Base-by-base conservation (phyloP, 2,888 invertebrate genomes). In the Eupithecia inturbata region DNA sequence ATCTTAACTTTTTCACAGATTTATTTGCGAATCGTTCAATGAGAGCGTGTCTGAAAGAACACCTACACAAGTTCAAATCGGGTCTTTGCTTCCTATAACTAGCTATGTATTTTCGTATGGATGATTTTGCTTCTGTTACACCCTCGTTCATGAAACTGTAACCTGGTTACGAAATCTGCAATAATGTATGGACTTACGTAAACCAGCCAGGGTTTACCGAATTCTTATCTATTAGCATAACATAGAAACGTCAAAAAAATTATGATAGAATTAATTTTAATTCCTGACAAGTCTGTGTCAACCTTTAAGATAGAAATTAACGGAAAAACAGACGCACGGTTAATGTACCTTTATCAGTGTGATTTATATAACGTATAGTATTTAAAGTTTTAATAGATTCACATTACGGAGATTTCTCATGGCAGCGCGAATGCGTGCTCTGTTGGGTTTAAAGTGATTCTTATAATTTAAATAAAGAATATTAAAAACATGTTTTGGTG, bases 401-500 rank as follows among this genome's bases (percentile, higher is more conserved):
- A 68, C 63, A 45, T 72, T 67, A 63, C 39, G 70, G 73, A 75
- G 74, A 75, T 69, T 45, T 72, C 70, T 69, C 70, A 66, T 22
- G 63, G 71, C 70, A 74, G 70, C 49, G 14, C 74, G 60, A 28
- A 60, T 74, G 70, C 66, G 5, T 45, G 49, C 22, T 53, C 73
- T 72, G 69, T 74, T 77, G 63, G 67, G 73, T 78, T 73, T 78
- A 76, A 78, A 78, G 72, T 79, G 72, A 75, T 75, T 79, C 57
- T 57, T 57, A 71, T 70, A 73, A 72, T 78, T 75, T 73, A 75
- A 78, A 77, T 75, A 74, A 71, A 70, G 22, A 68, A 62, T 69
- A 78, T 77, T 72, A 63, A 73, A 78, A 75, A 69, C n/a, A n/a
- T 70, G 6, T n/a, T 69, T 53, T 53, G 2, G n/a, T 12, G 39